phyloP scores from a whole-genome alignment of 1,140 invertebrate species.

The Coptotermes formosanus region DNA sequence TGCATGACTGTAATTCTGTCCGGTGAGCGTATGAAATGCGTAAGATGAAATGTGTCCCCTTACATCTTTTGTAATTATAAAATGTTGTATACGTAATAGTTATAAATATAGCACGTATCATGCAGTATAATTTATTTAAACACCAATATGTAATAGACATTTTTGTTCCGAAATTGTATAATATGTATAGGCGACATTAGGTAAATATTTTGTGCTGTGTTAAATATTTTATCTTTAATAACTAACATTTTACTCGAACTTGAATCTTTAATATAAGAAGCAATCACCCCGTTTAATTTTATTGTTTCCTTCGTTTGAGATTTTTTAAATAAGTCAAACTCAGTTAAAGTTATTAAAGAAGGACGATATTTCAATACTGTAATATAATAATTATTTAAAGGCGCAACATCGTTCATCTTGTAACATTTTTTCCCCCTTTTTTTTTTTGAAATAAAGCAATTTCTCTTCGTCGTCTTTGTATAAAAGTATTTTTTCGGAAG shows the following conservation, averaged over 20 bases:
- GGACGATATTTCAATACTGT: slow-evolving; percentile 24
- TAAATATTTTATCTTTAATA: slow-evolving; percentile 24
- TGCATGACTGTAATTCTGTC: background rate
- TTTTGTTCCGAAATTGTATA: slow-evolving; percentile 24
- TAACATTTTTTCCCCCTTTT: slow-evolving; percentile 22
- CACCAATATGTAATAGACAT: background rate
- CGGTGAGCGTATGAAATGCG: background rate
- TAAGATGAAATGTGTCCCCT: background rate
- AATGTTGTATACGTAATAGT: background rate
- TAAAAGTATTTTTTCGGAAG: slow-evolving; percentile 23
- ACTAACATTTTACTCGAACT: background rate
- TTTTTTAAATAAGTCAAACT: slow-evolving; percentile 20
- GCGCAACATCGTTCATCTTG: slow-evolving; percentile 22
- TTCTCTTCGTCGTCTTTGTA: slow-evolving; percentile 23
- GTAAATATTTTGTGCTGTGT: slow-evolving; percentile 29
- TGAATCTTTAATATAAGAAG: background rate
- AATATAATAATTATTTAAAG: slow-evolving; percentile 29
- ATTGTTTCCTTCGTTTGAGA: background rate
- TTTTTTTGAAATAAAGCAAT: slow-evolving; percentile 19
- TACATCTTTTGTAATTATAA: background rate
- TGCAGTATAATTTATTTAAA: background rate
- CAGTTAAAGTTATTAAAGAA: slow-evolving; percentile 9
- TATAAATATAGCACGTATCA: background rate
- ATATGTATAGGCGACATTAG: slow-evolving; percentile 27
- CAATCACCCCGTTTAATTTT: background rate